A percentile compares a stretch with the other conserved stretches of the same genome.
These are phyloP conservation scores for Bujurquina vittata DNA, from an alignment of 2,113 vertebrate species.

Conservation along the genomic window DNA sequence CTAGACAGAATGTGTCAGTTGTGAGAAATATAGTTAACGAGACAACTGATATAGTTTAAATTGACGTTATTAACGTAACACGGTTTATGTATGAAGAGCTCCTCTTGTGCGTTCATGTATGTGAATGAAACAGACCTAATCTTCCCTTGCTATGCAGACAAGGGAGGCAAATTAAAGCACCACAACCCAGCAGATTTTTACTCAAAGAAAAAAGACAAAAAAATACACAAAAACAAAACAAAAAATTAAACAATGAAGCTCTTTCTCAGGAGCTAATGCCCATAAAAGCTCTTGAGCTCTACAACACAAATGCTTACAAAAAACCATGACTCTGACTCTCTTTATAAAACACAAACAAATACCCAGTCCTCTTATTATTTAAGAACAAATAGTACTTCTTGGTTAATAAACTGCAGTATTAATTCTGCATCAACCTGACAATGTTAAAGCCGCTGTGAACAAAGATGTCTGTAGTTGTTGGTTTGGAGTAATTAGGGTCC, in stretches of 20 bases:
- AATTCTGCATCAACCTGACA: background rate
- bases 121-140: constrained; percentile 1
- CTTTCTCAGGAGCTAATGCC: constrained; percentile 17
- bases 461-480: background rate
- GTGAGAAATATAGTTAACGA: constrained; percentile 10
- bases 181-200: background rate
- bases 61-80: background rate
- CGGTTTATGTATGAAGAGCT: background rate
- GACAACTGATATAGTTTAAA: background rate
- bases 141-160: background rate
- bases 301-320: background rate
- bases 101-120: background rate
- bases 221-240: constrained; percentile 5
- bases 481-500: constrained; percentile 5
- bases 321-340: constrained; percentile 2
- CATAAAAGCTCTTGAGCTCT: constrained; percentile 51
- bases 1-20: background rate
- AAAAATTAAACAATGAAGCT: background rate
- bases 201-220: background rate
- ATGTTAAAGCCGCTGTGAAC: background rate
- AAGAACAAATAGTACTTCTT: background rate
- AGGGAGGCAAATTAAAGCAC: background rate
- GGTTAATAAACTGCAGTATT: background rate
- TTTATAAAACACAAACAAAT: background rate
- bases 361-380: constrained; percentile 17